A percentile compares a stretch with the other conserved stretches of the same genome.
Conservation (phyloP, 2,888 invertebrate genomes). For the Heterodera filipjevi region DNA sequence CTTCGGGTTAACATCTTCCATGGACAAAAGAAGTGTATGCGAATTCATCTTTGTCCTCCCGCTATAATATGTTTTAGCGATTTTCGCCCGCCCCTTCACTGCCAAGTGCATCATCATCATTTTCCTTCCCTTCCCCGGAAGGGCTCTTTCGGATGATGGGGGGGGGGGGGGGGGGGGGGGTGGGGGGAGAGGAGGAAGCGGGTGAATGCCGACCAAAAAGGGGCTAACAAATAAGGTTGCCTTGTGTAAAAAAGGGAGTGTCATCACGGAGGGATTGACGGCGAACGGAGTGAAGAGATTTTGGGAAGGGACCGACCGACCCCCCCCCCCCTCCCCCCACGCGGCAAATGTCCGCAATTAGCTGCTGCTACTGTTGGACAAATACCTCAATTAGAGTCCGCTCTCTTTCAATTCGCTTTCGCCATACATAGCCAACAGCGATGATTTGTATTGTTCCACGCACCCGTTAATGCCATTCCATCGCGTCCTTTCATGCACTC, state of each 20-base stretch:
- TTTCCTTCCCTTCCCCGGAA: too few species aligned
- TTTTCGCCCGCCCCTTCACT: too few species aligned
- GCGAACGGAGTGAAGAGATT: too few species aligned
- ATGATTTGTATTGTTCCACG: background rate
- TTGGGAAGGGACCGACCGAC: too few species aligned
- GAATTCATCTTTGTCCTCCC: too few species aligned
- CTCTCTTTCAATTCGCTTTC: constrained; percentile 2
- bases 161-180: background rate
- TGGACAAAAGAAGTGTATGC: too few species aligned
- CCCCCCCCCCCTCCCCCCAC: background rate
- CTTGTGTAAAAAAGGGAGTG: background rate
- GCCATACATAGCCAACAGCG: background rate
- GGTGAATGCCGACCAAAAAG: too few species aligned
- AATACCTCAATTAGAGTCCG: background rate
- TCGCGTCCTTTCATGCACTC: too few species aligned
- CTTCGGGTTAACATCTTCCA: too few species aligned
- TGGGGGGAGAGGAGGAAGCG: background rate
- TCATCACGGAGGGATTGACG: background rate
- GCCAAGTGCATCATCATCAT: too few species aligned
- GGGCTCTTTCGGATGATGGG: background rate
- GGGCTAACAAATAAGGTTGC: background rate
- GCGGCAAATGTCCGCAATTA: too few species aligned
- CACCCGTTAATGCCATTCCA: background rate
- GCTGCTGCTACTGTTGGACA: background rate
- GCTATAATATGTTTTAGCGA: too few species aligned